Evolutionary conservation across 2,797 vertebrate genomes (phyloP).

Genomic region (Schizothorax lantsangensis): DNA sequence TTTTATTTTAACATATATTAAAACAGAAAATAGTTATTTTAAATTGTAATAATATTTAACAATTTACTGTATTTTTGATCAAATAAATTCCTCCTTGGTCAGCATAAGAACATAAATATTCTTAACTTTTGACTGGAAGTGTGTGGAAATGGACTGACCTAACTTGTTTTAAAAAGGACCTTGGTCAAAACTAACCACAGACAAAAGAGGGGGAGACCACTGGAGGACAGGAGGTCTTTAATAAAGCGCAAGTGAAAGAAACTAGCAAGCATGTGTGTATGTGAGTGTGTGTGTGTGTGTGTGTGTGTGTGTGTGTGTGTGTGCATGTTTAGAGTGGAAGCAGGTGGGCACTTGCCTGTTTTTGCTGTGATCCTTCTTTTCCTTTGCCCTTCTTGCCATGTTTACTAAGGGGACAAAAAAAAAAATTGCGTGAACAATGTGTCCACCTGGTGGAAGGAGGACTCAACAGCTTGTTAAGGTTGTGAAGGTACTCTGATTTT

Average conservation of each 20-base stretch:
- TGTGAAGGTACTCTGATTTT: not conserved
- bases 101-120: not conserved
- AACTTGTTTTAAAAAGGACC: not conserved
- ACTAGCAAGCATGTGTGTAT: conserved; percentile 29
- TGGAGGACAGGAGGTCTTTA: conserved; percentile 45
- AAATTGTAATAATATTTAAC: not conserved
- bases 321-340: conserved; percentile 1
- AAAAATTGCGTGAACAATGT: conserved; percentile 77
- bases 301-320: conserved; percentile 8
- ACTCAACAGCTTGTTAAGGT: conserved; percentile 66
- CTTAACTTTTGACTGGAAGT: not conserved
- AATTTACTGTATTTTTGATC: not conserved
- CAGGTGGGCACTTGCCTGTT: conserved; percentile 80
- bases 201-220: conserved; percentile 29
- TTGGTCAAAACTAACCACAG: not conserved
- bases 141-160: not conserved
- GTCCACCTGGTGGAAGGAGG: conserved; percentile 74
- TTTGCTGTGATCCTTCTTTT: conserved; percentile 84
- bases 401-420: conserved; percentile 81
- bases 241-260: conserved; percentile 3
- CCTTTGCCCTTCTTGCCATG: conserved; percentile 84
- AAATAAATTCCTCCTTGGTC: not conserved
- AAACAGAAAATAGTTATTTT: not conserved
- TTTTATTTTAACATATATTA: not conserved
- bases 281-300: conserved; percentile 35